Base-by-base conservation (phyloP, 30 jellyfish, hydroid and myxozoan species). In the Clytia hemisphaerica region DNA sequence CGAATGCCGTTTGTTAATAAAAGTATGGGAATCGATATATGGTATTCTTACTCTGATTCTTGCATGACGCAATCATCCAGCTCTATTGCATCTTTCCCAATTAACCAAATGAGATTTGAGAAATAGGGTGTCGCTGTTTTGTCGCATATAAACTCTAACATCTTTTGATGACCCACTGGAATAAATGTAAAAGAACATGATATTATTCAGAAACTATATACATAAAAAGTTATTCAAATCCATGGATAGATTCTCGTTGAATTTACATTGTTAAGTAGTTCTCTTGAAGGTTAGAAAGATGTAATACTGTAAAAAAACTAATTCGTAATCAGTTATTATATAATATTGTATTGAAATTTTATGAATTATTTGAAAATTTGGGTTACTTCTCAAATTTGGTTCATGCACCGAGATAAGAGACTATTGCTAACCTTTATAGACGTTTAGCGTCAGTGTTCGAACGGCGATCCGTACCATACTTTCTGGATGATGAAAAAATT, bases 391-490 rank as follows among this genome's bases (percentile, higher is more conserved):
- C 10, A 40, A 40, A 40, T 7, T 7, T 40, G 53, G 14, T 7
- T 40, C 16, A 16, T 7, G 10, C 53, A 7, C 16, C 10, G n/a
- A 40, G n/a, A n/a, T 40, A 7, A 7, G 53, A 40, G 53, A 40
- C 10, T 7, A 40, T 40, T 40, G n/a, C 14, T n/a, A 40, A 86
- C 96, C 96, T 86, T 73, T 78, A 75, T 86, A 86, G 4, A 78
- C 78, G 71, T 88, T 88, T 27, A 88, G 93, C 4, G 95, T 88
- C 21, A 82, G 54, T 2, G 94, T 88, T 68, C 97, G 67, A 16
- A 88, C 97, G 16, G 94, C 95, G 64, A 88, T 82, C 35, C 97
- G 65, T 31, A 81, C 95, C 97, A 88, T 88, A 26, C 89, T 67
- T 44, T 88, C 97, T 10, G 93, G 69, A 63, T 88, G 94, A 34